Conservation (phyloP, 1,140 invertebrate genomes). For the Aphis gossypii region DNA sequence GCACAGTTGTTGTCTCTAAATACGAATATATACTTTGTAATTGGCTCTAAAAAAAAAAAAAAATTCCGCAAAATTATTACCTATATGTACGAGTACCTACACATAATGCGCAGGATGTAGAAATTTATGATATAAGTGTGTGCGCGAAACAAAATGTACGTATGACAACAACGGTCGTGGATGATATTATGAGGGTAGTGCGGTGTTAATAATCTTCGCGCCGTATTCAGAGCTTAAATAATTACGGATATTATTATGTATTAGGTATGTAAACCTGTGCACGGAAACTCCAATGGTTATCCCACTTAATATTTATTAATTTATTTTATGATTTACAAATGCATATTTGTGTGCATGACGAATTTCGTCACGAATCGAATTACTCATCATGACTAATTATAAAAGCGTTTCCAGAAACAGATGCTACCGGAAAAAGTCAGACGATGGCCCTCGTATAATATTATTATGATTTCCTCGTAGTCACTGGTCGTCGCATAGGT, state of each 20-base stretch:
- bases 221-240: background rate
- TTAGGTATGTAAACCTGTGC: background rate
- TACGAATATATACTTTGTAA: conserved; percentile 20
- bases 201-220: background rate
- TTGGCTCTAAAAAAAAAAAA: conserved; percentile 21
- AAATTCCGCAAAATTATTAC: background rate
- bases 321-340: background rate
- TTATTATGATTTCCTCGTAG: background rate
- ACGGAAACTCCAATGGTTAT: background rate
- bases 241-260: background rate
- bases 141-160: background rate
- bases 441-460: background rate
- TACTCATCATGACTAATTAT: background rate
- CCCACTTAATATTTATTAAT: background rate
- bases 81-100: background rate
- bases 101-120: background rate
- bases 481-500: background rate
- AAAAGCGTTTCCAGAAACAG: background rate
- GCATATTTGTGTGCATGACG: background rate
- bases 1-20: background rate
- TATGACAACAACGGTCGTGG: background rate
- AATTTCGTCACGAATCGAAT: background rate
- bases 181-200: background rate
- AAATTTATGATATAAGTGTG: background rate
- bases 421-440: background rate